Percentiles rank a stretch among this genome's conserved stretches.
Evolutionary conservation across 35 echinoderm and acorn worm species (phyloP).

Genomic region (Ophioderma brevispina): DNA sequence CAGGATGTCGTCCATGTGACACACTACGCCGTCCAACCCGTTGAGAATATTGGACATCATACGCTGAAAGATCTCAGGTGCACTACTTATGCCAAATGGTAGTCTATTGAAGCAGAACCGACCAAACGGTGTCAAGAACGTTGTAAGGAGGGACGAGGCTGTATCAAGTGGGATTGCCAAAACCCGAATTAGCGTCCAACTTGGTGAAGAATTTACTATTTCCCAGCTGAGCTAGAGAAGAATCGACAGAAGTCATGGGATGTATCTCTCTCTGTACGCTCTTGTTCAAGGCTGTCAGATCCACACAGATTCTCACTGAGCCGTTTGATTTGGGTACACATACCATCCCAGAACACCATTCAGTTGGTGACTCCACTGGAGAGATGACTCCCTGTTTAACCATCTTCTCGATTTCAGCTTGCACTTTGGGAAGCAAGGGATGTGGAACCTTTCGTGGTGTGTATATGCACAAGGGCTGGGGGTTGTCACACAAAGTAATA

Average conservation of each 20-base stretch:
- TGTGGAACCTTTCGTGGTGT: conserved; percentile 52
- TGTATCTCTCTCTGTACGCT: conserved; percentile 32
- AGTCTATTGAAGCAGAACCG: conserved; percentile 56
- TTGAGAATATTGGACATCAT: conserved; percentile 60
- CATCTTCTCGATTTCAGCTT: conserved; percentile 45
- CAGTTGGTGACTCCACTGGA: conserved; percentile 48
- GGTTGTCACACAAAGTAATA: conserved; percentile 30
- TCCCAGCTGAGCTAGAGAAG: conserved; percentile 19
- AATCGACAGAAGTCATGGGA: conserved; percentile 51
- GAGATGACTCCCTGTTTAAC: conserved; percentile 55
- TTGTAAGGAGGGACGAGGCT: conserved; percentile 42
- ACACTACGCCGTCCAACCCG: conserved; percentile 50
- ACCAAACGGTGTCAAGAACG: conserved; percentile 64
- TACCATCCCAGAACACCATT: conserved; percentile 61
- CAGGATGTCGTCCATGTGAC: conserved; percentile 77
- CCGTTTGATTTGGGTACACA: conserved; percentile 60
- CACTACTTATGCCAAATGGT: conserved; percentile 47
- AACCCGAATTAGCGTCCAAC: conserved; percentile 66
- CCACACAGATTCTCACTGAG: conserved; percentile 28
- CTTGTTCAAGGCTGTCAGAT: conserved; percentile 60
- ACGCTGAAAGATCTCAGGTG: conserved; percentile 60
- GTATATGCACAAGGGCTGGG: conserved; percentile 17
- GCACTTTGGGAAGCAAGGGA: conserved; percentile 40
- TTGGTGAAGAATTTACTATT: conserved; percentile 45
- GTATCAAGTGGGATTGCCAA: conserved; percentile 65